These are phyloP conservation scores for Eupithecia subfuscata DNA, from an alignment of 2,888 invertebrate species.

Conservation along the genomic window DNA sequence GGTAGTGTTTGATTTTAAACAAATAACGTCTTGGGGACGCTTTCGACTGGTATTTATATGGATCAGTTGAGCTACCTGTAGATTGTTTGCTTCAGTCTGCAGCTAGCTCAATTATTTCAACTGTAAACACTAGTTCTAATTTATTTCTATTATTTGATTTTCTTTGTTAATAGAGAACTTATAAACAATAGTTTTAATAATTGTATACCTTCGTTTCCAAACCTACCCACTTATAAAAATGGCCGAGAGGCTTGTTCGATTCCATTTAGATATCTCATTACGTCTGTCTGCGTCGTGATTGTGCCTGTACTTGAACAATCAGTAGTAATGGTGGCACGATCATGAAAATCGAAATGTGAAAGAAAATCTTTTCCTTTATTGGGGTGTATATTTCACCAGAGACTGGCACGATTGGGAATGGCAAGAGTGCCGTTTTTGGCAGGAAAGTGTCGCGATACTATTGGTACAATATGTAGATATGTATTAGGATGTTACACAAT, in stretches of 20 bases:
- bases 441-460: constrained; percentile 9
- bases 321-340: constrained; percentile 16
- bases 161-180: no score
- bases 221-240: background rate
- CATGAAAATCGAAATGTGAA: constrained; percentile 12
- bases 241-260: background rate
- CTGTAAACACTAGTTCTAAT: no score
- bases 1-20: no score
- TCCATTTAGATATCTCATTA: constrained; percentile 12
- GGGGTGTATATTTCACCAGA: background rate
- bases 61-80: no score
- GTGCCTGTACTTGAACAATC: constrained; percentile 13
- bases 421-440: constrained; percentile 7
- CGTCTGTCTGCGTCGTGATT: constrained; percentile 19
- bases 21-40: no score
- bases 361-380: constrained; percentile 21
- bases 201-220: background rate
- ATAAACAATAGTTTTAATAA: no score
- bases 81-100: no score
- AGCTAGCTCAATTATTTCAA: no score
- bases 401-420: constrained; percentile 12
- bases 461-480: background rate
- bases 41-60: no score
- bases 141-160: no score
- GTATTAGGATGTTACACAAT: background rate